phyloP scores from a whole-genome alignment of 1,140 invertebrate species.

The Prorops nasuta region DNA sequence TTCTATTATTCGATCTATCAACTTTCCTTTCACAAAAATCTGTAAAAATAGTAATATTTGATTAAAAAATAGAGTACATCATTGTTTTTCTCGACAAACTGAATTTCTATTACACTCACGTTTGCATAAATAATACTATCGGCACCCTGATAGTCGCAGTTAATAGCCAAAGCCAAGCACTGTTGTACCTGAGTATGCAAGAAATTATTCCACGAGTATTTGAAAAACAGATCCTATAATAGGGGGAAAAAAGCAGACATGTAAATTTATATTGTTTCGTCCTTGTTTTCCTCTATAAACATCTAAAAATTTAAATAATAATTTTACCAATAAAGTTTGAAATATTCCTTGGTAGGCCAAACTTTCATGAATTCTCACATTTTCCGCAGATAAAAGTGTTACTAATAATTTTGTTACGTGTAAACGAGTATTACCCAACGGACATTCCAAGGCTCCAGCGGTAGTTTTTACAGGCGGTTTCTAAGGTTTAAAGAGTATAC shows the following conservation, averaged over 20 bases:
- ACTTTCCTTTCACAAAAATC: slow-evolving; percentile 67
- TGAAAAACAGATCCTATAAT: slow-evolving; percentile 78
- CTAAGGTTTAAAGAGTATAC: slow-evolving; percentile 36
- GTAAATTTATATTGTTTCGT: slow-evolving; percentile 8
- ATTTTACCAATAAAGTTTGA: slow-evolving; percentile 63
- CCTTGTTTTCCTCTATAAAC: background rate
- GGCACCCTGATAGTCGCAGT: slow-evolving; percentile 44
- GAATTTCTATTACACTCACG: slow-evolving; percentile 49
- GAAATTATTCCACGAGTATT: slow-evolving; percentile 86
- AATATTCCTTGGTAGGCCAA: slow-evolving; percentile 62
- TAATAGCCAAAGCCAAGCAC: slow-evolving; percentile 69
- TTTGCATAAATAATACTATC: slow-evolving; percentile 57
- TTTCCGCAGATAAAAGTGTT: slow-evolving; percentile 68
- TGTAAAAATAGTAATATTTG: slow-evolving; percentile 46
- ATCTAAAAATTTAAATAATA: background rate
- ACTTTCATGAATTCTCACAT: slow-evolving; percentile 59
- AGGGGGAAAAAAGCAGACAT: slow-evolving; percentile 5
- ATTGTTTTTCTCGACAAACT: background rate
- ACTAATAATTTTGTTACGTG: slow-evolving; percentile 73
- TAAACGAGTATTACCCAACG: slow-evolving; percentile 74
- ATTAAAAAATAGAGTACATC: slow-evolving; percentile 1
- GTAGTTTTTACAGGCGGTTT: slow-evolving; percentile 66
- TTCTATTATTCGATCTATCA: slow-evolving; percentile 67
- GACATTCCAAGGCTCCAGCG: slow-evolving; percentile 66
- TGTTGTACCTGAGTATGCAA: slow-evolving; percentile 81